Base-by-base conservation (phyloP, 2,797 vertebrate species). In the Atherinosoma microstoma region DNA sequence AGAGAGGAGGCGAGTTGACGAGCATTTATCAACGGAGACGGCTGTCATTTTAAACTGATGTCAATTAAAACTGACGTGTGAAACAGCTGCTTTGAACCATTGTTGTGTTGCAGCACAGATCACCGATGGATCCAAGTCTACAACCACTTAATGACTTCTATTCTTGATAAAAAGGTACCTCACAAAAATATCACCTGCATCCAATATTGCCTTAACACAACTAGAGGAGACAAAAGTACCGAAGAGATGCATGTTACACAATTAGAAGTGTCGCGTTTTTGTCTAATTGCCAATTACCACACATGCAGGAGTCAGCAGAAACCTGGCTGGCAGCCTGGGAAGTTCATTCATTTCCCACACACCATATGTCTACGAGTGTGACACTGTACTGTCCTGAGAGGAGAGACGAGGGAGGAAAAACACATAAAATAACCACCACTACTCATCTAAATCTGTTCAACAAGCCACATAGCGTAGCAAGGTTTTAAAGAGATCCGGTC, bases 351-450 rank as follows among this genome's bases (percentile, higher is more conserved):
- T 79, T 76, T 79, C 84, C 78, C 67, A 80, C 81, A 78, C 67
- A 76, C 73, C 75, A 85, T 82, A 83, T 85, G 79, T 75, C 74
- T 78, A 20, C 66, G 24, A 83, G 65, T 64, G 53, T 47, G 78
- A 80, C 70, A 71, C 79, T 76, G 56, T 49, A 59, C 35, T 73
- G 70, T 36, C 79, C 72, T 61, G 35, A 77, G 51, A 73, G 53
- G 32, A 67, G 59, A 72, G 57, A 30, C 29, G 45, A 51, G 51
- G 67, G 36, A 47, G 75, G 20, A n/a, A n/a, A 27, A 64, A 60
- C 42, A 61, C 22, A 42, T 24, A 45, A 24, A 22, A 53, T 20
- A 12, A 29, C 34, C 74, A 71, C 56, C 53, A 45, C 6, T 45
- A n/a, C 45, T n/a, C 45, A 47, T 47, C 45, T 47, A 75, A 30